Base-by-base conservation (phyloP, 2,113 vertebrate species). In the Epinephelus lanceolatus region DNA sequence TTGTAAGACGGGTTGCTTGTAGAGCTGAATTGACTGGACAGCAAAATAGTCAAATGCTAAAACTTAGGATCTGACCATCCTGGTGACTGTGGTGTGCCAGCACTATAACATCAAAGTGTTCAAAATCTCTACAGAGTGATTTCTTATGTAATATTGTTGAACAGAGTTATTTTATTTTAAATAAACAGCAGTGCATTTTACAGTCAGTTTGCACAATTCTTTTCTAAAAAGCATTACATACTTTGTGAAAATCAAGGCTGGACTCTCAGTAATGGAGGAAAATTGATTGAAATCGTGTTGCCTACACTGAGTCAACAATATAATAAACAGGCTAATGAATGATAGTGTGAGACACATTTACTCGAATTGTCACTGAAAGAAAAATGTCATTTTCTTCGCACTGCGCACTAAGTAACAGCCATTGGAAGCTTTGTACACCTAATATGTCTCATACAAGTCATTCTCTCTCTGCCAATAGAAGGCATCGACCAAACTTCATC, bases 381-480 rank as follows among this genome's bases (percentile, higher is more conserved):
- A 80, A 63, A 63, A 73, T 55, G 51, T 21, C 1, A 68, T 70
- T 83, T 86, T 78, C 68, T 72, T 61, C 61, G 18, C 55, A 14
- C 60, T 40, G 11, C 30, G 51, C 62, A 9, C 65, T 68, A 65
- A 87, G 79, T 47, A 81, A 62, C 80, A 73, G 66, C 67, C 23
- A 40, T 63, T 75, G 37, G 30, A 59, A 49, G 63, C 76, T 81
- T 77, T 76, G 33, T 81, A 81, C 71, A 71, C 45, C 33, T 67
- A 76, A 71, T 85, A 60, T 33, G 66, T 78, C 59, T 74, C 40
- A 78, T 45, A 71, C 30, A 21, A 67, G 49, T 27, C 40, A 65
- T 85, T 79, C 82, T 88, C 77, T 60, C 3, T 49, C 33, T 51
- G 66, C 67, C 83, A 56, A 21, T 77, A 81, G 60, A 78, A 79